A percentile compares a stretch with the other conserved stretches of the same genome.
These are phyloP conservation scores for Drosophila sordidula DNA, from an alignment of 2,888 invertebrate species.

Conservation along the genomic window DNA sequence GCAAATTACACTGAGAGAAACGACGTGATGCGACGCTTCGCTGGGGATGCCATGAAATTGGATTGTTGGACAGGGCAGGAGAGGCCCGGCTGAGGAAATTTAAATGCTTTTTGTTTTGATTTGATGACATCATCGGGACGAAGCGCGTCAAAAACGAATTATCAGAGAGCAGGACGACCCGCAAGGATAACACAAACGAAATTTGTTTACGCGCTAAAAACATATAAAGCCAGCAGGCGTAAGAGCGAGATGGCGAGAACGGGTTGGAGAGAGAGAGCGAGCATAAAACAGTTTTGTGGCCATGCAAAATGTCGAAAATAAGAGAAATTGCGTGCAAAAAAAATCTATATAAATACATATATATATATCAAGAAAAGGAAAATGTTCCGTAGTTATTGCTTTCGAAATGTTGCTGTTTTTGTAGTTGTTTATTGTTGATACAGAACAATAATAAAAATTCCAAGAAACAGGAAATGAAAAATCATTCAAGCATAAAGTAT, in stretches of 20 bases:
- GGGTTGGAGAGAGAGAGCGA: background rate
- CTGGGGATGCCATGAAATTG: background rate
- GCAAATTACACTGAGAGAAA: constrained; percentile 56
- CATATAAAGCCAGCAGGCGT: constrained; percentile 5
- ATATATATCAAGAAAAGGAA: constrained; percentile 7
- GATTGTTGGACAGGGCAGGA: too few relatives aligned
- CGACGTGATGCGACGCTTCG: background rate
- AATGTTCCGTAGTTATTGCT: constrained; percentile 48
- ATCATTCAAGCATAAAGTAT: constrained; percentile 76
- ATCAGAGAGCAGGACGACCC: constrained; percentile 39
- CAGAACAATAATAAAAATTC: constrained; percentile 57
- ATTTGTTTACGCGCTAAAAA: constrained; percentile 60
- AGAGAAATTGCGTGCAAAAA: constrained; percentile 42
- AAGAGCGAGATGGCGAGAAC: background rate
- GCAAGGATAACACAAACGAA: constrained; percentile 39
- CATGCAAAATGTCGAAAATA: constrained; percentile 43
- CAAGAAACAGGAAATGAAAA: constrained; percentile 69
- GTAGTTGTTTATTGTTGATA: constrained; percentile 47
- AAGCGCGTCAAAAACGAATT: constrained; percentile 70
- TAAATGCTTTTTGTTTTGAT: constrained; percentile 71
- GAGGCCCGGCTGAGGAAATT: constrained; percentile 27
- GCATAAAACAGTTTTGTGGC: constrained; percentile 41
- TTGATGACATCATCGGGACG: constrained; percentile 69
- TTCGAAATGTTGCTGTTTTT: constrained; percentile 27
- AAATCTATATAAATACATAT: constrained; percentile 2